These are phyloP conservation scores for Scarus forsteni DNA, from an alignment of 2,797 vertebrate genomes.

Conservation along the genomic window DNA sequence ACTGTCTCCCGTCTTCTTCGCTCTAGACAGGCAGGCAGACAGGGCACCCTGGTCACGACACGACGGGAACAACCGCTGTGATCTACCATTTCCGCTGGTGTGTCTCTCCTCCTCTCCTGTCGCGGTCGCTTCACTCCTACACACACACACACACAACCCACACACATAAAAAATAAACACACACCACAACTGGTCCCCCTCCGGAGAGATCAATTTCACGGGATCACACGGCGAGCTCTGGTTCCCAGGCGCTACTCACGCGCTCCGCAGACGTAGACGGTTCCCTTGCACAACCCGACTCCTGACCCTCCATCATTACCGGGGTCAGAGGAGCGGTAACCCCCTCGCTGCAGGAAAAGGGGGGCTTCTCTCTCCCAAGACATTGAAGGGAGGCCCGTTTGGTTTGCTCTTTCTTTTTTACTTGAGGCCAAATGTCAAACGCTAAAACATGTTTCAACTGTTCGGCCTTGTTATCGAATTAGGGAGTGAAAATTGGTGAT, in stretches of 20 bases:
- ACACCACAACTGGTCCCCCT: slow-evolving; percentile 62
- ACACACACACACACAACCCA: slow-evolving; percentile 46
- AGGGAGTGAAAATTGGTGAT: slow-evolving; percentile 62
- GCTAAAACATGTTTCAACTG: slow-evolving; percentile 77
- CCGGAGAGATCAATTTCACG: slow-evolving; percentile 81
- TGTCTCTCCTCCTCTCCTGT: slow-evolving; percentile 67
- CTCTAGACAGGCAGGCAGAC: slow-evolving; percentile 63
- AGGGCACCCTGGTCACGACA: slow-evolving; percentile 48
- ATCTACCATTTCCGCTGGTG: slow-evolving; percentile 67
- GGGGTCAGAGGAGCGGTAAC: slow-evolving; percentile 70
- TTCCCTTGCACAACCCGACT: slow-evolving; percentile 75
- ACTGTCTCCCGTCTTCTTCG: slow-evolving; percentile 24
- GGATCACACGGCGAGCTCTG: slow-evolving; percentile 77
- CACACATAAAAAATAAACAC: slow-evolving; percentile 71
- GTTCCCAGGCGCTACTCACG: slow-evolving; percentile 82
- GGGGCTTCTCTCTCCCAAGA: slow-evolving; percentile 36
- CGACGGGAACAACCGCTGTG: slow-evolving; percentile 42
- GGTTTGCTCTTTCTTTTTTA: slow-evolving; percentile 21
- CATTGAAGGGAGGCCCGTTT: slow-evolving; percentile 38
- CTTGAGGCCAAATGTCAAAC: slow-evolving; percentile 77
- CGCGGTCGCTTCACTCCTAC: slow-evolving; percentile 41
- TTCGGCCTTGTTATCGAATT: slow-evolving; percentile 77
- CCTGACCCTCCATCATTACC: slow-evolving; percentile 76
- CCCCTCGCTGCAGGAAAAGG: slow-evolving; percentile 38
- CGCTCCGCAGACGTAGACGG: slow-evolving; percentile 71